Evolutionary conservation across 2,888 invertebrate genomes (phyloP), one percentile per base, ranked within the genome.

Genomic region (Synergus umbraculus): DNA sequence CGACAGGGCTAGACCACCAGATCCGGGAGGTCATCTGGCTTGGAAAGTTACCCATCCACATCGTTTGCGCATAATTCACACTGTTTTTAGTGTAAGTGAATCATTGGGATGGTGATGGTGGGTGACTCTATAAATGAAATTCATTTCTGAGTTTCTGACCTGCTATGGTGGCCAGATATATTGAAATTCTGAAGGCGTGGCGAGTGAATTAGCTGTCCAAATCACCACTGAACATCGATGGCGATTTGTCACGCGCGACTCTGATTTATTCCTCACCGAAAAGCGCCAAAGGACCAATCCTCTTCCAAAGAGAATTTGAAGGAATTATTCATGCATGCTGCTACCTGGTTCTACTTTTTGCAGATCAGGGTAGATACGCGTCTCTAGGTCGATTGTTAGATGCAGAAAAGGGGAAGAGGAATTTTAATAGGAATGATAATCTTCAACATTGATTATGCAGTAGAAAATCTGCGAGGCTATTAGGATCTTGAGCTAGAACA

Each of bases 201-300:
- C 69, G 69, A 69, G 69, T 49, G 69, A 69, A 69, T 69, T 69
- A 69, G 69, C 49, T 15, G 69, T 69, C 22, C 46, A 69, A 69
- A 69, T 69, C 69, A 69, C 69, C 69, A 69, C 46, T 29, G 46
- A 69, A 69, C 69, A 69, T 69, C 69, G 46, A 69, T 69, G 69
- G 69, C 69, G 43, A 69, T 69, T 69, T 69, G 69, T 69, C 69
- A 69, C 69, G 46, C 46, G 46, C 29, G 44, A 69, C 69, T 69
- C 67, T 69, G 69, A 69, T 69, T 69, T 69, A 69, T 69, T 69
- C 69, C 15, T 44, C 46, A 49, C 49, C 69, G 69, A 66, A 66
- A 18, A 66, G 66, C 66, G 66, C 15, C 66, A 66, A 66, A 66
- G 66, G 66, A 66, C 18, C 65, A 65, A 65, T 41, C 65, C 65